A percentile compares a stretch with the other conserved stretches of the same genome.
Conservation (phyloP, 2,888 invertebrate species). For the Rapana venosa region DNA sequence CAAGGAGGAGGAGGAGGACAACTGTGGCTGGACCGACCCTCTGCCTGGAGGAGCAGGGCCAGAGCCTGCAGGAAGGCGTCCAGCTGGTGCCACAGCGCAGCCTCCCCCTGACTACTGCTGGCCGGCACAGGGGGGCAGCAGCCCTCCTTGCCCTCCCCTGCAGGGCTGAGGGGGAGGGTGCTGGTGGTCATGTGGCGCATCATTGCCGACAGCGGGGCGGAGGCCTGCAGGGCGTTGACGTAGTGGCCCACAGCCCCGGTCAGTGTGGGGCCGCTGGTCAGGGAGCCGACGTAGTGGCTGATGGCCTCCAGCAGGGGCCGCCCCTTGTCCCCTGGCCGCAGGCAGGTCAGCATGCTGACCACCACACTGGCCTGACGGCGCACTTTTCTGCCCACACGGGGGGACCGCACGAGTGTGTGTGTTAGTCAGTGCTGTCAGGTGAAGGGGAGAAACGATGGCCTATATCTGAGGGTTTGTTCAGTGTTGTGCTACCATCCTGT, state of each 20-base stretch:
- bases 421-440: no score
- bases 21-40: conserved; percentile 52
- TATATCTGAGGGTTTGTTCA: no score
- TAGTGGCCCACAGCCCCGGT: no score
- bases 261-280: no score
- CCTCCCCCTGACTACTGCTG: conserved; percentile 53
- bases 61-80: conserved; percentile 60
- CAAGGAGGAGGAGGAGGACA: no score
- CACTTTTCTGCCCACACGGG: conserved; percentile 56
- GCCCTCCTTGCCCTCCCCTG: conserved; percentile 21
- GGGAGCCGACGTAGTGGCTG: background rate
- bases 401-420: no score
- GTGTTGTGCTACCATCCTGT: no score
- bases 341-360: conserved; percentile 51
- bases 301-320: background rate
- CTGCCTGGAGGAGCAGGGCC: conserved; percentile 55
- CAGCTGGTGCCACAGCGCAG: conserved; percentile 59
- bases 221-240: no score
- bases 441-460: no score
- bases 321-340: conserved; percentile 18
- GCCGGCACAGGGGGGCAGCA: conserved; percentile 45
- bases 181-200: no score
- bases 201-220: no score
- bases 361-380: conserved; percentile 55
- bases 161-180: background rate